phyloP scores from a whole-genome alignment of 2,113 vertebrate species.

The Psammodynastes pulverulentus region DNA sequence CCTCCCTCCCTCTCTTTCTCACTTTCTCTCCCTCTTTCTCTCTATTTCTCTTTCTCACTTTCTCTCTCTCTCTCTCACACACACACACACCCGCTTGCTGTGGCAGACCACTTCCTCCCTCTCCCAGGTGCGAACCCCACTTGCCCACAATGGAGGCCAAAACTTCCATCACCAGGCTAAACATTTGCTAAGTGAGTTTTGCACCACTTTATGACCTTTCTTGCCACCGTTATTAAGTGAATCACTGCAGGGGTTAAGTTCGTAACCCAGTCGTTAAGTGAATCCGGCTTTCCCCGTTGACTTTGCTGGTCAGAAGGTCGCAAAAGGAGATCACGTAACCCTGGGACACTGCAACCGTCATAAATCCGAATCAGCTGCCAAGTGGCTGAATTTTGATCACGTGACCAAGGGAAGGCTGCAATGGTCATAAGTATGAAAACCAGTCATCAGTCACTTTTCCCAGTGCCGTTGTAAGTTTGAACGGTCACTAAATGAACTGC shows the following conservation, averaged over 20 bases:
- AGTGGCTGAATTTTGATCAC: not conserved
- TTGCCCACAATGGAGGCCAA: too few relatives aligned
- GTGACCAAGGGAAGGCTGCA: not conserved
- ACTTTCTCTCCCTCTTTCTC: too few relatives aligned
- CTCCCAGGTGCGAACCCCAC: too few relatives aligned
- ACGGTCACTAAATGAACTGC: not conserved
- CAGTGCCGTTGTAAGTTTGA: not conserved
- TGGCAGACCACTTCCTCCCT: accelerated
- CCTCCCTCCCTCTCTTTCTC: too few relatives aligned
- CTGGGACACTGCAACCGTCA: not conserved
- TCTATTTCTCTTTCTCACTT: too few relatives aligned
- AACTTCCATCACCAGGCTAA: too few relatives aligned
- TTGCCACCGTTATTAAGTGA: not conserved
- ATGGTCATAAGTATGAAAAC: not conserved
- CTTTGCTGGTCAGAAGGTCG: not conserved
- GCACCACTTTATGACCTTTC: not conserved
- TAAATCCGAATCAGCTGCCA: not conserved
- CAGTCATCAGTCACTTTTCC: not conserved
- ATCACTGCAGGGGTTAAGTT: not conserved
- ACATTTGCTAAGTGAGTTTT: not conserved
- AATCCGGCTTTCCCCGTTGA: not conserved
- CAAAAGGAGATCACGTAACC: not conserved
- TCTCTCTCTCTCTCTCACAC: too few relatives aligned
- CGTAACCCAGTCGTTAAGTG: not conserved
- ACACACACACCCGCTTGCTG: too few relatives aligned